Evolutionary conservation across 2,113 vertebrate genomes (phyloP), one percentile per base, ranked within the genome.

Genomic region (Eonycteris spelaea): DNA sequence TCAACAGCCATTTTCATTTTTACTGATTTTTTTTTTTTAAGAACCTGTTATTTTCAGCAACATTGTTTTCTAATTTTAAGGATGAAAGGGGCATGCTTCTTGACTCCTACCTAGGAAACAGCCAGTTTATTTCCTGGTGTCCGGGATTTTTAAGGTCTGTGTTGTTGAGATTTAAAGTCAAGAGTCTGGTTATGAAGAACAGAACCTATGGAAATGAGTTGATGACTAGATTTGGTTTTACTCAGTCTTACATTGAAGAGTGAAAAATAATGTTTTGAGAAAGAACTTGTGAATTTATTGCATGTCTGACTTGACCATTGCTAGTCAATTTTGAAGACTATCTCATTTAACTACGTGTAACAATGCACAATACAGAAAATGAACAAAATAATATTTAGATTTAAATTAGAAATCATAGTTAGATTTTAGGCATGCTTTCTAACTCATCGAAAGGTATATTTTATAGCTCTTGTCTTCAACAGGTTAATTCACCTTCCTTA

Each of bases 1-100:
- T 79, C 91, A 92, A 96, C 86, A 95, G 59, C 51, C 48, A 48
- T 96, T 97, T 89, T 38, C 75, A 84, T 79, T 96, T 71, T 87
- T 73, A 91, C 80, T 92, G 51, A 26, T 73, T 92, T 97, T 59
- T 96, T 95, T 78, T 93, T 97, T 71, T 95, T 94, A 38, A 89
- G 92, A 77, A 94, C 8, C n/a, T 96, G 55, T 74, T 91, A 26
- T 96, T 96, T 97, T 91, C 48, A 90, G 53, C n/a, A 55, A 19
- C 0, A 0, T 55, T 95, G 80, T 2, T 96, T 96, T 96, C 67
- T 63, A n/a, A 93, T 40, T 84, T 94, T 82, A 0, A 4, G 90
- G 91, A 28, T 55, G 78, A 93, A 65, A 61, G 51, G 92, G 90
- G 77, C 51, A 82, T 0, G 0, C 22, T 80, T 63, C 89, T 97